Evolutionary conservation across 2,797 vertebrate genomes (phyloP).

Genomic region (Rhinophrynus dorsalis): DNA sequence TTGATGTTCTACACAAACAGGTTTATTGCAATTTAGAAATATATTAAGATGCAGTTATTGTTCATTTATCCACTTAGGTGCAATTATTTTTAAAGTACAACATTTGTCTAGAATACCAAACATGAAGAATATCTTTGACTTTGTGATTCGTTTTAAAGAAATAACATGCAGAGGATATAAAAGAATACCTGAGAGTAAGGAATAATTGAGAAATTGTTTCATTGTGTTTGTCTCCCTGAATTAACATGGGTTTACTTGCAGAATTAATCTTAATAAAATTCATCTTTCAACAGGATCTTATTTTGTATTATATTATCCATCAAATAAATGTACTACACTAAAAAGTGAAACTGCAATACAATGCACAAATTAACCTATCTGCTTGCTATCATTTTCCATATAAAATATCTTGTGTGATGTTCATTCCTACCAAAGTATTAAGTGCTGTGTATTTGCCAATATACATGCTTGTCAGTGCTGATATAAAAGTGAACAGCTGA

Average conservation of each 20-base stretch:
- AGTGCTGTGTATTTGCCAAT: constrained; percentile 49
- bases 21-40: constrained; percentile 11
- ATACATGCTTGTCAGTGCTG: constrained; percentile 42
- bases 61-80: constrained; percentile 26
- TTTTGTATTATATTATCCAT: constrained; percentile 44
- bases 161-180: background rate
- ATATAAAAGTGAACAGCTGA: constrained; percentile 36
- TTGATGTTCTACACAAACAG: constrained; percentile 5
- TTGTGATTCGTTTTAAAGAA: constrained; percentile 16
- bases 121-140: background rate
- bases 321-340: constrained; percentile 39
- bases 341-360: constrained; percentile 47
- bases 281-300: constrained; percentile 41
- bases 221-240: constrained; percentile 31
- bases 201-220: constrained; percentile 15
- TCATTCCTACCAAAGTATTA: constrained; percentile 49
- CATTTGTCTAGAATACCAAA: constrained; percentile 11
- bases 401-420: constrained; percentile 48
- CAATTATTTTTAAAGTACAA: constrained; percentile 5
- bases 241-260: constrained; percentile 37
- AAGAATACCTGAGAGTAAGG: background rate
- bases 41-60: background rate
- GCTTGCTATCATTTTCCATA: constrained; percentile 49
- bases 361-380: constrained; percentile 50
- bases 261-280: constrained; percentile 42